Evolutionary conservation across 2,797 vertebrate genomes (phyloP), one percentile per base, ranked within the genome.

Genomic region (Macroramphosus scolopax): DNA sequence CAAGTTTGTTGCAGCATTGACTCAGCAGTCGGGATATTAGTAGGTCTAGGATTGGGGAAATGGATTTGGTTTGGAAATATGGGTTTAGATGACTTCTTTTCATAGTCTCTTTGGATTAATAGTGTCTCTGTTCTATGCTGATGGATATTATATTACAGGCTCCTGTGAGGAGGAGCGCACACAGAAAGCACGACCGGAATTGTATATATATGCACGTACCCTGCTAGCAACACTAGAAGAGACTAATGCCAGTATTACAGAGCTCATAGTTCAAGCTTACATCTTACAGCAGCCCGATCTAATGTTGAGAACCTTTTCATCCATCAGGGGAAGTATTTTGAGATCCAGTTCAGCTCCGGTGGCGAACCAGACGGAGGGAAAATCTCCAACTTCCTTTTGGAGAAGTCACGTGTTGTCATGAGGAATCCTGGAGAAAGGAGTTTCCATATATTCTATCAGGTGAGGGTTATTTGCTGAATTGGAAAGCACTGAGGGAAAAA

Each of bases 401-500:
- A 98, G 88, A 98, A 98, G 81, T 97, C 95, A 0, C 90, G 96
- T 2, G 96, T 98, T 70, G 94, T 98, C 73, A 95, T 72, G 85
- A 95, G 98, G 85, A 98, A 98, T 0, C 92, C 96, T 78, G 92
- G 74, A 0, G 95, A 98, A 85, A 89, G 96, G 69, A 98, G 95
- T 68, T 98, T 98, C 81, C 96, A 98, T 78, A 91, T 98, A 82
- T 98, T 93, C 83, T 98, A 98, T 46, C 96, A 98, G 95, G 97
- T 98, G 75, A 80, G 88, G 52, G 20, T 34, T 43, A 8, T 43
- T 68, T 22, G 36, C 33, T 33, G 62, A 42, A 33, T 44, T 42
- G 50, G 37, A 42, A 35, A 72, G 32, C 16, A 32, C 51, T 44
- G 9, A 12, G 47, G 41, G 53, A 37, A 49, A 22, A 32, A 43